These are phyloP conservation scores for Aproaerema taeniolella DNA, from an alignment of 2,888 invertebrate genomes.

Conservation along the genomic window DNA sequence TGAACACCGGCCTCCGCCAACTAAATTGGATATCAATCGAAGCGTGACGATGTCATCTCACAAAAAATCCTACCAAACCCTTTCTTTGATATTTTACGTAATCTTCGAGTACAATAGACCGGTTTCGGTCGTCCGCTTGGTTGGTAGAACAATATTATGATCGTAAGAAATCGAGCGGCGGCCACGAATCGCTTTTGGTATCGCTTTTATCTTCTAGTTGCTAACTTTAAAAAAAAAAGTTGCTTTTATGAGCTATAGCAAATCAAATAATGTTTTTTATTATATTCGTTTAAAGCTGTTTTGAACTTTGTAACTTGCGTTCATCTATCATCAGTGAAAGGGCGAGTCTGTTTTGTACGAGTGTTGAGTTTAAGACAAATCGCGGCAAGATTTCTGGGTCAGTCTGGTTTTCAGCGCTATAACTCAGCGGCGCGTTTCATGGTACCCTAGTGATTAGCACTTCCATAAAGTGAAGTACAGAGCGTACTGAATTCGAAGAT, in stretches of 20 bases:
- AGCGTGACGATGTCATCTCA: constrained; percentile 60
- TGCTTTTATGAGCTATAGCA: no score
- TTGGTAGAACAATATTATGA: constrained; percentile 32
- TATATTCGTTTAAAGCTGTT: no score
- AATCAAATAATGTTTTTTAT: no score
- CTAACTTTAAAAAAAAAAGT: constrained; percentile 2
- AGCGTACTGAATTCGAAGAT: constrained; percentile 46
- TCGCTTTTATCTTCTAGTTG: background rate
- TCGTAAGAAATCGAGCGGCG: constrained; percentile 10
- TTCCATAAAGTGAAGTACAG: constrained; percentile 53
- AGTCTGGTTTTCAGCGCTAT: constrained; percentile 23
- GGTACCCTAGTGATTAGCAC: constrained; percentile 41
- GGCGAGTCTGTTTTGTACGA: constrained; percentile 11
- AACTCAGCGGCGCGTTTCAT: constrained; percentile 22
- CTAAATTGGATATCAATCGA: constrained; percentile 67
- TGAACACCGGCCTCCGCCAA: constrained; percentile 44
- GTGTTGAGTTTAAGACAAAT: constrained; percentile 17
- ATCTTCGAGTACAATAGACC: constrained; percentile 50
- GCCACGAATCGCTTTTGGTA: background rate
- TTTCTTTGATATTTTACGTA: constrained; percentile 55
- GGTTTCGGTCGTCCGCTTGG: constrained; percentile 29
- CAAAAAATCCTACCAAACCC: constrained; percentile 48
- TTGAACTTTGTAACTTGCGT: no score
- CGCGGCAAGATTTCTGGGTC: constrained; percentile 23
- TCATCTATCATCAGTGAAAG: constrained; percentile 11